Evolutionary conservation across 2,797 vertebrate genomes (phyloP), one percentile per base, ranked within the genome.

Genomic region (Gadopsis marmoratus): DNA sequence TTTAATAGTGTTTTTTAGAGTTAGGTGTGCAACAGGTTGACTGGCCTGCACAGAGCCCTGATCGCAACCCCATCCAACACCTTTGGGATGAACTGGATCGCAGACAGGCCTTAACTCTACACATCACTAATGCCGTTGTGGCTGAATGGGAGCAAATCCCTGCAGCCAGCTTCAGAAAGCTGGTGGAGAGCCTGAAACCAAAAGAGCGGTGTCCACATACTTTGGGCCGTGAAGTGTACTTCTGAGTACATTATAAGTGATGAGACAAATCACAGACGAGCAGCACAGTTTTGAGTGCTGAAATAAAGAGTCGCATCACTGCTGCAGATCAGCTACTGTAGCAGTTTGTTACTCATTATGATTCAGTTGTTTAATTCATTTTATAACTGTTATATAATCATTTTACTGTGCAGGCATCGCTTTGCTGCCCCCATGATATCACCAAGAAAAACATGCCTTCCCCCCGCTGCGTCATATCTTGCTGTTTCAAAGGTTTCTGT

Each of bases 401-500:
- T 55, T 48, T 60, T 23, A 50, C 21, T 21, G 45, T 51, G 67
- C 60, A 71, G 47, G 14, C 56, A 37, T 54, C 5, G 23, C 72
- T 83, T 45, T 58, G 71, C 71, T 74, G 64, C 72, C 21, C 55
- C 55, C 54, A 23, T 60, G 73, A 64, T 72, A 80, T 86, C 85
- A 45, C 56, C 17, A 41, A 63, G 56, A 39, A 64, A 81, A 85
- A 77, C 56, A 74, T 21, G 53, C 33, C 33, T 54, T 43, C 43
- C 66, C 71, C 64, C 53, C 3, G 67, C 63, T 51, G 66, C 80
- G 62, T 79, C 56, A 31, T 39, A 54, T 66, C 65, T 70, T 13
- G 39, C 66, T 0, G 33, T 75, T 82, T 87, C 71, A 71, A 76
- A 77, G 78, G 68, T 75, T 88, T 80, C 60, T 48, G 29, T 84